These are phyloP conservation scores for Heliocidaris erythrogramma DNA, from an alignment of 35 echinoderm and acorn worm species.

Conservation along the genomic window DNA sequence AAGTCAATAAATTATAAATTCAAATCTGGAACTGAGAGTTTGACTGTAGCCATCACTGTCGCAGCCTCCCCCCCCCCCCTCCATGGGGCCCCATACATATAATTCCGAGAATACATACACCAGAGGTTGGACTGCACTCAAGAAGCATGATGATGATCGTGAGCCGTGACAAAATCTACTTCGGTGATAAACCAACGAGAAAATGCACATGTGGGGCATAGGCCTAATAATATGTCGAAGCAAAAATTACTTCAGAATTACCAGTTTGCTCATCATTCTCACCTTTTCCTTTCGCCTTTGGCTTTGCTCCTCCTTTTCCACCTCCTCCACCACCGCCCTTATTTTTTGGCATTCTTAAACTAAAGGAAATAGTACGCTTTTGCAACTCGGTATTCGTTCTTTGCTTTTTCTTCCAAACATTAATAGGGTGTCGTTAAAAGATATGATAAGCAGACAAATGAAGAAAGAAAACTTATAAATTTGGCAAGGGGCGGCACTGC, in stretches of 20 bases:
- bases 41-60: neutral
- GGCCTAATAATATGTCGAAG: neutral
- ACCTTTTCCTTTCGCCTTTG: conserved; percentile 44
- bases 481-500: too few species aligned
- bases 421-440: too few species aligned
- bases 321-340: conserved; percentile 64
- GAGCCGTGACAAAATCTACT: neutral
- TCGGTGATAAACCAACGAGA: neutral
- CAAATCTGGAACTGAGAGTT: too few species aligned
- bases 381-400: neutral
- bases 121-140: neutral
- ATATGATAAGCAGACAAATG: too few species aligned
- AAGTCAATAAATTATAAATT: too few species aligned
- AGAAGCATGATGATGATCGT: too few species aligned
- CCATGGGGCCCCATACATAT: neutral
- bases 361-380: neutral
- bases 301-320: conserved; percentile 59
- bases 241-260: neutral
- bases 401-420: too few species aligned
- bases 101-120: neutral
- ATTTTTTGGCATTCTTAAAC: conserved; percentile 64
- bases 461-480: too few species aligned
- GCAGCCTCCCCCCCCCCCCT: neutral
- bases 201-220: neutral
- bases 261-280: neutral